phyloP scores from a whole-genome alignment of 2,888 invertebrate species.

The Halocaridina rubra region DNA sequence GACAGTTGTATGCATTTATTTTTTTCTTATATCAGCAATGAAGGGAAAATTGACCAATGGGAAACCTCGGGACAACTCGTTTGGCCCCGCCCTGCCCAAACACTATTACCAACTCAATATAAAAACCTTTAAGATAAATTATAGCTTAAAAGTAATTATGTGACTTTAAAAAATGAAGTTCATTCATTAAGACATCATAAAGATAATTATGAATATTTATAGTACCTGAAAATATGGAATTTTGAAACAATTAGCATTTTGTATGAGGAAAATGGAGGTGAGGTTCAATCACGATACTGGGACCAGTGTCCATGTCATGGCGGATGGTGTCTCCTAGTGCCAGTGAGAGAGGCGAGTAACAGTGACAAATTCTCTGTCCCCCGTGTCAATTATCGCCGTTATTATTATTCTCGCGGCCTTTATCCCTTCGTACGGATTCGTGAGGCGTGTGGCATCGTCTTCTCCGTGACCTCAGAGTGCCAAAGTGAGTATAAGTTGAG shows the following conservation, averaged over 20 bases:
- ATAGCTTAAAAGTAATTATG: background rate
- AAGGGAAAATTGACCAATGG: constrained; percentile 22
- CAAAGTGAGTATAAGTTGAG: constrained; percentile 34
- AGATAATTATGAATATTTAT: no score
- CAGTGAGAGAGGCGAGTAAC: constrained; percentile 31
- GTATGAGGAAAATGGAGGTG: background rate
- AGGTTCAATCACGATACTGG: background rate
- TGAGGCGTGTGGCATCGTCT: background rate
- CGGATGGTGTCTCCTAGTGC: constrained; percentile 44
- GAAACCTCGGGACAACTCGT: constrained; percentile 32
- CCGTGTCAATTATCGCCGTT: constrained; percentile 13
- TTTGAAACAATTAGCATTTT: background rate
- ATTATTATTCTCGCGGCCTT: constrained; percentile 20
- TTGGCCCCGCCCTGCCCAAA: constrained; percentile 48
- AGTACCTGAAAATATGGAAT: no score
- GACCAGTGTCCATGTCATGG: constrained; percentile 45
- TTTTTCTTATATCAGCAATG: no score
- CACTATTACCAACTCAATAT: constrained; percentile 25
- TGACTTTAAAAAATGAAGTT: background rate
- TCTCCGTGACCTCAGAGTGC: background rate
- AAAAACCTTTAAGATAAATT: background rate
- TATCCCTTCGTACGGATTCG: constrained; percentile 15
- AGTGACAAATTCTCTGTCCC: constrained; percentile 23
- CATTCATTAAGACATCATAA: background rate
- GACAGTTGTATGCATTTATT: no score